These are phyloP conservation scores for Dallia pectoralis DNA, from an alignment of 2,797 vertebrate species.

Conservation along the genomic window DNA sequence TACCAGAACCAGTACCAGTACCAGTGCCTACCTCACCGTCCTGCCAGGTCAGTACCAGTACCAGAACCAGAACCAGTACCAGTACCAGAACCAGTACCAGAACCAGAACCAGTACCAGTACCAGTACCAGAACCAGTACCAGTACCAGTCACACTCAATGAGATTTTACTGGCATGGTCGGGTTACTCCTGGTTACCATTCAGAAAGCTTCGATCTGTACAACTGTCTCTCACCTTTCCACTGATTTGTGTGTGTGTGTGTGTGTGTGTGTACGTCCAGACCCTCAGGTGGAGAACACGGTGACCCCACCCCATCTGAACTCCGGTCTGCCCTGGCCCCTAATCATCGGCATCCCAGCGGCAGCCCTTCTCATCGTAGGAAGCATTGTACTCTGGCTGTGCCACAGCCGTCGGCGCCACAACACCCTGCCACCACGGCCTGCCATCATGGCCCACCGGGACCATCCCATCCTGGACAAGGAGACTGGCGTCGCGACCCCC, in stretches of 20 bases:
- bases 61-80: no score
- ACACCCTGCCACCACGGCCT: slow-evolving; percentile 27
- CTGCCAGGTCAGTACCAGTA: slow-evolving; percentile 59
- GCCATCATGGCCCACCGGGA: slow-evolving; percentile 32
- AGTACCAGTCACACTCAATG: background rate
- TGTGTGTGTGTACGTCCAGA: slow-evolving; percentile 43
- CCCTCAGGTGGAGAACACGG: slow-evolving; percentile 47
- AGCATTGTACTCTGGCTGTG: slow-evolving; percentile 65
- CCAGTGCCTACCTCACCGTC: slow-evolving; percentile 63
- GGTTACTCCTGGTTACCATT: no score
- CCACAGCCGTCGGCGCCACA: slow-evolving; percentile 54
- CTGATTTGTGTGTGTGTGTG: slow-evolving; percentile 8
- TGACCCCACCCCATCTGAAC: slow-evolving; percentile 53
- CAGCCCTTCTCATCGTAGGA: slow-evolving; percentile 63
- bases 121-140: no score
- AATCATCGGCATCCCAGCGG: slow-evolving; percentile 64
- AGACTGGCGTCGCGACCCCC: slow-evolving; percentile 21
- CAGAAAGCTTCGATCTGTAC: background rate
- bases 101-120: slow-evolving; percentile 52
- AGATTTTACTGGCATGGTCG: background rate
- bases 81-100: no score
- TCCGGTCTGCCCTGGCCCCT: slow-evolving; percentile 66
- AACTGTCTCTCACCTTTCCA: background rate
- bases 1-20: no score
- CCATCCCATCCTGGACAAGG: slow-evolving; percentile 49